Base-by-base conservation (phyloP, 2,113 vertebrate species). In the Apodemus sylvaticus region DNA sequence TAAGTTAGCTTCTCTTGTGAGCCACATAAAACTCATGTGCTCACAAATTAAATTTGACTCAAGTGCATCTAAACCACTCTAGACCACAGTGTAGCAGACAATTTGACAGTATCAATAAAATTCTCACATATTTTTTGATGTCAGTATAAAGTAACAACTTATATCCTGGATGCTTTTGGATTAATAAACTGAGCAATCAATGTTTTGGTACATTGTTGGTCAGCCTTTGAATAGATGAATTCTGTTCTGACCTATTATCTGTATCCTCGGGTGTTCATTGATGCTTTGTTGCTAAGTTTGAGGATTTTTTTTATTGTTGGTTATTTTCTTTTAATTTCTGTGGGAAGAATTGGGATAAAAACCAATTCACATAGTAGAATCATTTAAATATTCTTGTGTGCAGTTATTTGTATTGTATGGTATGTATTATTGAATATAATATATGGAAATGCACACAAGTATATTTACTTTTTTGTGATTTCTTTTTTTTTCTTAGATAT, bases 211-310 rank as follows among this genome's bases (percentile, higher is more conserved):
- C 3, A 51, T 64, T 70, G 36, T 70, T 70, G 70, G n/a, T 36
- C 58, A 92, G 74, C 83, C 91, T 93, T 86, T 90, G 10, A 91
- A 70, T 8, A 94, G 22, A 14, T 62, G n/a, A 70, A 96, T 91
- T 83, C 17, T 85, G 4, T 34, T 64, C 19, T 66, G 53, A 95
- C 9, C 42, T 53, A 86, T 22, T 10, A 22, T 58, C 86, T 94
- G 48, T 10, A 17, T 64, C 89, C 93, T 60, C 81, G 34, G 45
- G 11, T 79, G 4, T 19, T 16, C 34, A 68, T 14, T 94, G 39
- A 1, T 64, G 6, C 77, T 88, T 73, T 90, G 16, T 36, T 68
- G 42, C 4, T 68, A 24, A 20, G 76, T 53, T 55, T 86, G n/a
- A 1, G 39, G 24, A 68, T 90, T 81, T 20, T 62, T 66, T 68